phyloP scores from a whole-genome alignment of 2,113 vertebrate genomes.

The Podocnemis expansa region DNA sequence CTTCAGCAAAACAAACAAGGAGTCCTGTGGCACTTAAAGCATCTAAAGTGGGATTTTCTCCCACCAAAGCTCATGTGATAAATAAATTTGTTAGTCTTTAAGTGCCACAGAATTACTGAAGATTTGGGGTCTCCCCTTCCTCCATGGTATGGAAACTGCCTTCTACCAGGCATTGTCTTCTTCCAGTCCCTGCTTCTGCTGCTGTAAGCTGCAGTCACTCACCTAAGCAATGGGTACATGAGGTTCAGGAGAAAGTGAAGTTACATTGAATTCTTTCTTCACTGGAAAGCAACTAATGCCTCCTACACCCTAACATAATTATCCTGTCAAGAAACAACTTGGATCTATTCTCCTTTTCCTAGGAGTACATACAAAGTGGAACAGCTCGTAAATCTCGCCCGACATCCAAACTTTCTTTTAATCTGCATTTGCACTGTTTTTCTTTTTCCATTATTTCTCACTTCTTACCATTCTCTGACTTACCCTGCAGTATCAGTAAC shows the following conservation, averaged over 20 bases:
- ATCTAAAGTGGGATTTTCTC: too few relatives aligned
- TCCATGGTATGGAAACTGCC: not conserved
- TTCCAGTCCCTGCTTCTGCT: not conserved
- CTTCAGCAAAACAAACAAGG: too few relatives aligned
- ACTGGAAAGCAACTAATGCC: not conserved
- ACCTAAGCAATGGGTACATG: not conserved
- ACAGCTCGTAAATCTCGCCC: not conserved
- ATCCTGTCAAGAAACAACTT: not conserved
- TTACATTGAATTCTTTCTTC: not conserved
- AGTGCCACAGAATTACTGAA: too few relatives aligned
- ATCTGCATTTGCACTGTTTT: not conserved
- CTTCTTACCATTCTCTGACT: not conserved
- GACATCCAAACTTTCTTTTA: not conserved
- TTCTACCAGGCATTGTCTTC: not conserved
- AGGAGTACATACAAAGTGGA: not conserved
- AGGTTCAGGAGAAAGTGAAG: not conserved
- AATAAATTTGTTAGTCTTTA: too few relatives aligned
- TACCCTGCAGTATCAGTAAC: not conserved
- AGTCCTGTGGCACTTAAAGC: too few relatives aligned
- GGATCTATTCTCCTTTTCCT: not conserved
- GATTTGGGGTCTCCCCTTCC: not conserved
- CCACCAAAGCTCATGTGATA: too few relatives aligned
- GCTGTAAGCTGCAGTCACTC: not conserved
- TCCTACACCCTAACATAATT: not conserved
- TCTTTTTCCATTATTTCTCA: not conserved